Base-by-base conservation (phyloP, 2,113 vertebrate species). In the Crotalus helleri region DNA sequence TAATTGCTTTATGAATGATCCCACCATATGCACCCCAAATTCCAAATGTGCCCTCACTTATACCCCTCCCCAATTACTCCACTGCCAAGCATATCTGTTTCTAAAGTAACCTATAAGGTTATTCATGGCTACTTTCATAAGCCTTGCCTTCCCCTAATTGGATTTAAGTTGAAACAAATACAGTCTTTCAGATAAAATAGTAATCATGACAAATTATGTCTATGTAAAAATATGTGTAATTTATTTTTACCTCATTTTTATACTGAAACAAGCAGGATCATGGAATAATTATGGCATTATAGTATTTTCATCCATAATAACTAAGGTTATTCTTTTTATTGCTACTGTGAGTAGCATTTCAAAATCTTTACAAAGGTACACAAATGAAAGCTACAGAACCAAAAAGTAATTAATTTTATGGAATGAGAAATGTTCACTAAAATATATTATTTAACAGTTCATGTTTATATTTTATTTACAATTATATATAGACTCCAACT, bases 141-240 rank as follows among this genome's bases (percentile, higher is more conserved):
- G 9, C 33, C 6, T 91, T 95, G 44, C 91, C 59, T 88, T 89
- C 19, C 23, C 90, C 92, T 53, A 33, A 3, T 0, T 90, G 90
- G 39, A 29, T 87, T 33, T 92, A 85, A 58, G 53, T 87, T 55
- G 74, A 51, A 33, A 55, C 0, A 90, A 85, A 74, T 54, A 93
- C 64, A 11, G 89, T 26, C 11, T 94, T 95, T 93, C 61, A 91
- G 86, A 58, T 88, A 92, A 58, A 92, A 94, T 93, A 94, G 44
- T 26, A 86, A 90, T 93, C 85, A 86, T 39, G 23, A n/a, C 55
- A 90, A 87, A 87, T 93, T 93, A 87, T 93, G 46, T 26, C 81
- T 44, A 58, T 0, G 0, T 57, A 19, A 74, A 74, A 74, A 21
- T 17, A 23, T 1, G 91, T 59, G n/a, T 33, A 93, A 87, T 87